A percentile compares a stretch with the other conserved stretches of the same genome.
These are phyloP conservation scores for Pipistrellus pygmaeus DNA, from an alignment of 2,797 vertebrate species.

Conservation along the genomic window DNA sequence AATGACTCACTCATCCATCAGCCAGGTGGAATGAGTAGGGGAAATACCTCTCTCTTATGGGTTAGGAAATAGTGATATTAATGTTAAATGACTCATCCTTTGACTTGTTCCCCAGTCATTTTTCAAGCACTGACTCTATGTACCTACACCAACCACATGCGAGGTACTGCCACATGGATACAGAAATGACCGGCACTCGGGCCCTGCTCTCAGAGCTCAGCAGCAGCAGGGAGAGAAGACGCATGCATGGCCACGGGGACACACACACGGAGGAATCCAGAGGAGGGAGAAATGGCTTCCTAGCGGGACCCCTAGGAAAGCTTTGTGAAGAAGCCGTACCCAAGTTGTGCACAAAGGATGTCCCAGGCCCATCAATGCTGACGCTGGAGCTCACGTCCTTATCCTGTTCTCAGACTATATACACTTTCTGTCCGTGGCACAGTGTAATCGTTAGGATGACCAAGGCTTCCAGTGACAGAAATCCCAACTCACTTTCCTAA, in stretches of 20 bases:
- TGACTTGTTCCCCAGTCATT: background rate
- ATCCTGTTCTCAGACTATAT: background rate
- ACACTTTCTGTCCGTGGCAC: background rate
- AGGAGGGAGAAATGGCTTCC: background rate
- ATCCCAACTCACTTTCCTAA: background rate
- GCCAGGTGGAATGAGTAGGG: background rate
- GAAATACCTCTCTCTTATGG: background rate
- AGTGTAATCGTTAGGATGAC: background rate
- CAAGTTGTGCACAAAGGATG: background rate
- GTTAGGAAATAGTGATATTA: background rate
- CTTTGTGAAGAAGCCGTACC: background rate
- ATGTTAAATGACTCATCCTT: background rate
- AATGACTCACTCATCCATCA: background rate
- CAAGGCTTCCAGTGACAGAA: background rate
- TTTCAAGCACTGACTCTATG: background rate
- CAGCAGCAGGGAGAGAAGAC: background rate
- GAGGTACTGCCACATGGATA: background rate
- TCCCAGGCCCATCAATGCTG: background rate
- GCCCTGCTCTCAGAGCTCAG: background rate
- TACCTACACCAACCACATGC: background rate
- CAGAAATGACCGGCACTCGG: background rate
- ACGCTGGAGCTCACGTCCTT: background rate
- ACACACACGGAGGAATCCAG: background rate
- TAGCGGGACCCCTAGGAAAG: background rate
- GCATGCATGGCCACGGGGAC: accelerated